phyloP scores from a whole-genome alignment of 1,140 invertebrate genomes.

The Harpegnathos saltator region DNA sequence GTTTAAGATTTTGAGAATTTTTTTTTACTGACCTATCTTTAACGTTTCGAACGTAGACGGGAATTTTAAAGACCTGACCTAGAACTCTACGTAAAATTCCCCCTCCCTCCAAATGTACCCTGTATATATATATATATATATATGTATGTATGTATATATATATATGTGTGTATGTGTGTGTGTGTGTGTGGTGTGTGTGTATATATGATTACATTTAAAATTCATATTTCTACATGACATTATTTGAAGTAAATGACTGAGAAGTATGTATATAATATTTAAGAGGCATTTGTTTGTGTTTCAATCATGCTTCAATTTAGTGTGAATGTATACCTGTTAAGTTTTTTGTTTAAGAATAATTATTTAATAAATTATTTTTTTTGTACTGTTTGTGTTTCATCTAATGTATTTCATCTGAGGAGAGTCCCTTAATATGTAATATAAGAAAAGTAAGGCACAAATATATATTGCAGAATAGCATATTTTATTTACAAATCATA shows the following conservation, averaged over 20 bases:
- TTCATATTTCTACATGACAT: slow-evolving; percentile 16
- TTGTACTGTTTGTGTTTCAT: slow-evolving; percentile 51
- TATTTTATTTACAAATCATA: slow-evolving; percentile 79
- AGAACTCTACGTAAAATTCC: slow-evolving; percentile 25
- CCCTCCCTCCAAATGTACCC: not conserved
- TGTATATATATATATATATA: slow-evolving; percentile 12
- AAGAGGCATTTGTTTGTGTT: slow-evolving; percentile 42
- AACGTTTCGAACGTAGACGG: slow-evolving; percentile 11
- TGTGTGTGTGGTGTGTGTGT: too few species aligned
- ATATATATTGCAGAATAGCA: slow-evolving; percentile 67
- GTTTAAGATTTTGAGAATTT: not conserved
- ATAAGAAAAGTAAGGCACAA: slow-evolving; percentile 49
- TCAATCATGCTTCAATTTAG: slow-evolving; percentile 8
- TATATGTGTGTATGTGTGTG: too few species aligned
- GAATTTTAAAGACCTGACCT: slow-evolving; percentile 4
- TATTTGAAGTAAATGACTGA: slow-evolving; percentile 41
- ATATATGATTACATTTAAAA: slow-evolving; percentile 2
- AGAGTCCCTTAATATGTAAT: slow-evolving; percentile 12
- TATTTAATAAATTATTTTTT: slow-evolving; percentile 79
- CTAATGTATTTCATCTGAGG: not conserved
- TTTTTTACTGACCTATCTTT: slow-evolving; percentile 18
- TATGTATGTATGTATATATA: too few species aligned
- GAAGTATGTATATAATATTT: slow-evolving; percentile 53
- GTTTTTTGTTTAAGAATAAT: slow-evolving; percentile 57
- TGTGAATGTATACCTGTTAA: slow-evolving; percentile 39